Base-by-base conservation (phyloP, 2,113 vertebrate genomes). In the Dinomys branickii region DNA sequence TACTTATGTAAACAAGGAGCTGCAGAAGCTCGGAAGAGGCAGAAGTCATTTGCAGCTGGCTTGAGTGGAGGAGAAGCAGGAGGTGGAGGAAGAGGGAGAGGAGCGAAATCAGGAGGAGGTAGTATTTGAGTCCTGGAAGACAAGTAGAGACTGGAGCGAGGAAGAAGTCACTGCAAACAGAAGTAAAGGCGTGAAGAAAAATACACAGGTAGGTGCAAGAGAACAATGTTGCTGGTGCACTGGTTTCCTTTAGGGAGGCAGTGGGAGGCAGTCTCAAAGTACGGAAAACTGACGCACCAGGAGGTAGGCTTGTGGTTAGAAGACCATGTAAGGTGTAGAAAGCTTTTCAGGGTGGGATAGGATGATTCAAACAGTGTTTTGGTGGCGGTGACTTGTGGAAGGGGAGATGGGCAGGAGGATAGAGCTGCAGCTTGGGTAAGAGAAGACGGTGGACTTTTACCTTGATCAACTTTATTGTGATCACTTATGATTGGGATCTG, bases 1-100 rank as follows among this genome's bases (percentile, higher is more conserved):
- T 24, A 33, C 33, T 80, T 91, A 59, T 67, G 6, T 77, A 94
- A 96, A 87, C 52, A 80, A 92, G 80, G 91, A 84, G 35, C 65
- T 71, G 12, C 5, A 50, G 50, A 85, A 56, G 58, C 50, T 90
- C 47, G 41, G 47, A 73, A 58, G 41, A 44, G 54, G 54, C 14
- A 59, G 58, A 71, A 30, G 35, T 59, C 59, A 93, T 59, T 87
- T 95, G 16, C 67, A 84, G 30, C 47, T 88, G 24, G 67, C 56
- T 26, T 58, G 47, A 83, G 75, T n/a, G 59, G 38, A 85, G 81
- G 33, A 67, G 33, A 17, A 58, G 56, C 14, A 58, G 56, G 56
- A 58, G 56, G 56, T 4, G 56, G 17, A 58, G 47, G 56, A 58
- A 17, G 33, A 35, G 6, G n/a, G 59, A 63, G 82, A 91, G 33